These are phyloP conservation scores for Ailuropoda melanoleuca DNA, from an alignment of 2,113 vertebrate species.

Conservation along the genomic window DNA sequence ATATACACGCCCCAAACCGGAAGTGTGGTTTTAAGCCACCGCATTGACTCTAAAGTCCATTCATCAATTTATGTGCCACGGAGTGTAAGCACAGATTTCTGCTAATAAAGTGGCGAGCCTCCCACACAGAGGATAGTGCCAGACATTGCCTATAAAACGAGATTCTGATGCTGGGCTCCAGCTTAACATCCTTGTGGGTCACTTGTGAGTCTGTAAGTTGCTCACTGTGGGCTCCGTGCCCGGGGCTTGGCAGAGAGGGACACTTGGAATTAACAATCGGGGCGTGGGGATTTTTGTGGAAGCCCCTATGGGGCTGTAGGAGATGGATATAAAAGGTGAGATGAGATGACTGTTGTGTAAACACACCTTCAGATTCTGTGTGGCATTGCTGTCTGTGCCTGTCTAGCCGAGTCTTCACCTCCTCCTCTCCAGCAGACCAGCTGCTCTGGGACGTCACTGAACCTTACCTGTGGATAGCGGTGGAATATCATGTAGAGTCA, in stretches of 20 bases:
- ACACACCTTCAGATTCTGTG: not conserved
- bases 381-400: not conserved
- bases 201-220: not conserved
- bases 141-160: not conserved
- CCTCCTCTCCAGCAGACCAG: not conserved
- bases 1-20: not conserved
- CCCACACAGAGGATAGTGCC: not conserved
- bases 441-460: not conserved
- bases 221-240: not conserved
- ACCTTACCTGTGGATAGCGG: not conserved
- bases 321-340: not conserved
- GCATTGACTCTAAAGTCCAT: not conserved
- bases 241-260: not conserved
- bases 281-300: not conserved
- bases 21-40: conserved; percentile 1
- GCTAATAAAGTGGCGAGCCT: not conserved
- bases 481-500: not conserved
- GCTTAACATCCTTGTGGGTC: not conserved
- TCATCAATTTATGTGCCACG: not conserved
- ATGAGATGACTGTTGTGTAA: not conserved
- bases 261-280: not conserved
- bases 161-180: not conserved
- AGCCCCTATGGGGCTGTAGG: not conserved
- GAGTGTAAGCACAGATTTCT: not conserved
- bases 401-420: not conserved